These are phyloP conservation scores for Drosophila grimshawi DNA, from an alignment of 1,140 invertebrate genomes.

Conservation along the genomic window DNA sequence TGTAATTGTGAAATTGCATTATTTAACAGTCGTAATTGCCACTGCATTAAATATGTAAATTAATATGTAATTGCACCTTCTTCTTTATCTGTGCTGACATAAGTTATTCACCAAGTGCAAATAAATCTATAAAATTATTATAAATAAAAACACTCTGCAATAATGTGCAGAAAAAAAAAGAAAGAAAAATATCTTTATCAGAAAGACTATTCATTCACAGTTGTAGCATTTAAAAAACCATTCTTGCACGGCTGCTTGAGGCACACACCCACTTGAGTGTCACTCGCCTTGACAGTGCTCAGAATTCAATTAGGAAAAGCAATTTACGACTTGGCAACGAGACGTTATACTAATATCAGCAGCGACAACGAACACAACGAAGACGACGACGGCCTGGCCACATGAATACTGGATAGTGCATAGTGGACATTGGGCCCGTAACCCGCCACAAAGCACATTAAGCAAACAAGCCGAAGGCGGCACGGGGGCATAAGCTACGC, in stretches of 20 bases:
- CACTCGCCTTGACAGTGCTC: slow-evolving; percentile 60
- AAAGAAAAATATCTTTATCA: background rate
- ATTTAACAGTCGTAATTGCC: slow-evolving; percentile 71
- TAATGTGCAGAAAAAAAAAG: background rate
- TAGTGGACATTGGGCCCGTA: slow-evolving; percentile 29
- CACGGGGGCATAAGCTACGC: slow-evolving; percentile 79
- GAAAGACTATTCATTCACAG: slow-evolving; percentile 1
- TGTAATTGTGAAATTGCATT: slow-evolving; percentile 73
- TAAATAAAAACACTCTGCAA: background rate
- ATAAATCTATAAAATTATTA: background rate
- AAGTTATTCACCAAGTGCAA: slow-evolving; percentile 14
- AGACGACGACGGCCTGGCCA: slow-evolving; percentile 4
- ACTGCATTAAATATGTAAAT: slow-evolving; percentile 68
- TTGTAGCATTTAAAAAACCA: slow-evolving; percentile 14
- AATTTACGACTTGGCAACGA: slow-evolving; percentile 74
- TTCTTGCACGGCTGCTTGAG: slow-evolving; percentile 16
- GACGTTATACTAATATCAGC: slow-evolving; percentile 70
- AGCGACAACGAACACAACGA: slow-evolving; percentile 14
- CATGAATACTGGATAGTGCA: slow-evolving; percentile 8
- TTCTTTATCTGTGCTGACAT: background rate
- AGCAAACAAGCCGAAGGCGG: slow-evolving; percentile 71
- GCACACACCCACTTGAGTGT: slow-evolving; percentile 56
- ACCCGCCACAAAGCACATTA: slow-evolving; percentile 65
- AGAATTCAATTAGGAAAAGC: slow-evolving; percentile 79
- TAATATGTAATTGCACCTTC: slow-evolving; percentile 38